Evolutionary conservation across 2,797 vertebrate species (phyloP), one percentile per base, ranked within the genome.

Genomic region (Lepilemur ruficaudatus): DNA sequence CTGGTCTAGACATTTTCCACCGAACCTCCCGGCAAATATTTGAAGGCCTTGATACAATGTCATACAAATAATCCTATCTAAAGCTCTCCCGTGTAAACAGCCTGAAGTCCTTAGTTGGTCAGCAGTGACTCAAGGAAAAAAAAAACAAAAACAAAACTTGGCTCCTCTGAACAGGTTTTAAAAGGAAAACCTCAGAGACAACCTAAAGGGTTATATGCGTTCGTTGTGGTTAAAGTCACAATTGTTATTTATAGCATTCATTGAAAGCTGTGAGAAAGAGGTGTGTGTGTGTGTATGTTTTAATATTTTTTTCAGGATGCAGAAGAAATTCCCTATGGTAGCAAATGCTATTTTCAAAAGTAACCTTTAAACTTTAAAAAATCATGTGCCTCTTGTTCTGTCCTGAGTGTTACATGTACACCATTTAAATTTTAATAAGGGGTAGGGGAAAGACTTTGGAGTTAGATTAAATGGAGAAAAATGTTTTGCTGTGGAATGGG

Each of bases 1-100:
- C 65, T 96, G 97, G 97, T 97, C 96, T 98, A 98, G 98, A 98
- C 97, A 95, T 97, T 97, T 97, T 96, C 96, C 94, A 97, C 89
- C 95, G 92, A 98, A 96, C 93, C 97, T 97, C 91, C 96, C 2
- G 2, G 95, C 96, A 98, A 98, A 98, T 98, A 98, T 98, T 98
- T 98, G 97, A 97, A 96, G 94, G 96, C 95, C 96, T 83, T 59
- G 70, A 92, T 97, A 98, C 96, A 97, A 98, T 97, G 83, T 87
- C 97, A 96, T 86, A 97, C 97, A 98, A 98, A 98, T 97, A 98
- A 70, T 63, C 89, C 13, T 97, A 97, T 97, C 97, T 96, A 97
- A 97, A 97, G 96, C 93, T 91, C 82, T 96, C 72, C 80, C 76
- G 0, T 30, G 91, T 97, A 97, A 98, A 98, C 94, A 98, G 85